Evolutionary conservation across 2,797 vertebrate genomes (phyloP).

Genomic region (Labeo calbasu): DNA sequence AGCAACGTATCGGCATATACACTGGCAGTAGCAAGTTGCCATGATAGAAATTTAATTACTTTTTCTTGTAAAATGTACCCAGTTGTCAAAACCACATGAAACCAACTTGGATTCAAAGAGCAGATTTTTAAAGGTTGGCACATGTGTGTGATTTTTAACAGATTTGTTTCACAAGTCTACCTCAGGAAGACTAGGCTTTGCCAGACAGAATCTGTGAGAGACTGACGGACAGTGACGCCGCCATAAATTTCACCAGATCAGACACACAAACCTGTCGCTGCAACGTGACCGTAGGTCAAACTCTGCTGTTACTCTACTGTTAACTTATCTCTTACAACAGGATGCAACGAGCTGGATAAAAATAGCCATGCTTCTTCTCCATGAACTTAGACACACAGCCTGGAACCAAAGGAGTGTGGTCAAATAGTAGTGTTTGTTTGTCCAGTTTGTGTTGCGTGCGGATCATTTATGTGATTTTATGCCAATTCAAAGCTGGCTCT

Average conservation of each 20-base stretch:
- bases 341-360: constrained; percentile 3
- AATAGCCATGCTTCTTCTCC: background rate
- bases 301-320: background rate
- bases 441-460: background rate
- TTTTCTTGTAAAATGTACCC: no score
- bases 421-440: background rate
- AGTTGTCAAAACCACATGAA: no score
- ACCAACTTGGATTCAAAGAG: no score
- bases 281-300: background rate
- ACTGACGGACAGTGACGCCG: background rate
- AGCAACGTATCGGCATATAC: no score
- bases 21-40: no score
- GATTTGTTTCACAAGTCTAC: background rate
- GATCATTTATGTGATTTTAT: background rate
- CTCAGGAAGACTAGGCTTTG: background rate
- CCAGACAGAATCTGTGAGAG: background rate
- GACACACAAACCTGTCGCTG: background rate
- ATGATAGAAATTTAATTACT: no score
- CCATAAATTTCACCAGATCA: background rate
- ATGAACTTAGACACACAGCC: background rate
- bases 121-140: background rate
- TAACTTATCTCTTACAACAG: background rate
- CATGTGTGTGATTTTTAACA: no score
- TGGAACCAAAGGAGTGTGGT: background rate
- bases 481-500: constrained; percentile 2